These are phyloP conservation scores for Propithecus deckenii DNA, from an alignment of 2,797 vertebrate species.

Conservation along the genomic window DNA sequence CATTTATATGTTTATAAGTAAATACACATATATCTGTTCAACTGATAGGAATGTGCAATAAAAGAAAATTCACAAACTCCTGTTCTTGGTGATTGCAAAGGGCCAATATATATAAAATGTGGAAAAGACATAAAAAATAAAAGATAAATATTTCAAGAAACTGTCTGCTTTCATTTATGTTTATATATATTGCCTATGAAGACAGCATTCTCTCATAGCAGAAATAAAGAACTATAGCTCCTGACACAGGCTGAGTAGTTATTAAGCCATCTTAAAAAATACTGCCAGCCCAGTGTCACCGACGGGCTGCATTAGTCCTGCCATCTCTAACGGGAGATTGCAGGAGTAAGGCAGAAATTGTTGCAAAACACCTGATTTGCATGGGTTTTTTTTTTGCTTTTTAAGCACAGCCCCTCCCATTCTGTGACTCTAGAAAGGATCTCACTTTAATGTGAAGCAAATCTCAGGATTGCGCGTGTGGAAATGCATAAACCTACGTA, in stretches of 20 bases:
- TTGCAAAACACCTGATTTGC: neutral
- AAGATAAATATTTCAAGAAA: neutral
- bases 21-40: neutral
- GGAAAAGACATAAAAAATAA: neutral
- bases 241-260: neutral
- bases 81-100: neutral
- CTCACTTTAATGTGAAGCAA: neutral
- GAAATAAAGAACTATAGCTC: neutral
- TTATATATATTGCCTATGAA: neutral
- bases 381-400: neutral
- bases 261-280: neutral
- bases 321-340: neutral
- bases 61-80: neutral
- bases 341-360: neutral
- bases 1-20: neutral
- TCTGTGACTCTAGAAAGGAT: neutral
- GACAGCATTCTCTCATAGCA: neutral
- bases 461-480: neutral
- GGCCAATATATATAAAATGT: neutral
- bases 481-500: neutral
- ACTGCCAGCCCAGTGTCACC: neutral
- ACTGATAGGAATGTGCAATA: neutral
- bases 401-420: neutral
- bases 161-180: neutral
- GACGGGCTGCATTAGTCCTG: neutral